A percentile compares a stretch with the other conserved stretches of the same genome.
Evolutionary conservation across 2,888 invertebrate genomes (phyloP).

Genomic region (Scaptomyza polygonia): DNA sequence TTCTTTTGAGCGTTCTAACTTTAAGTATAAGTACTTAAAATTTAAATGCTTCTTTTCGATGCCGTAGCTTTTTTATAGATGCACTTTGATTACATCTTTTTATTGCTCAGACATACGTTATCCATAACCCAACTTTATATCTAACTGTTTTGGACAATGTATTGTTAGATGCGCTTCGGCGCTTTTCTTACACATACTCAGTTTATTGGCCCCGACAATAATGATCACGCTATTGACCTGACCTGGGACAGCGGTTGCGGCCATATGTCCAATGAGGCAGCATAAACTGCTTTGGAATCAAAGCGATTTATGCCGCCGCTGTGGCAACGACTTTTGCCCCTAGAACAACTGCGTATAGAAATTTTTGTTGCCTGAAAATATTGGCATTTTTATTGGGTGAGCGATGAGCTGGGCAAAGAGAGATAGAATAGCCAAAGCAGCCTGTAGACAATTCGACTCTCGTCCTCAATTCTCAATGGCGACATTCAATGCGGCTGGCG

Average conservation of each 20-base stretch:
- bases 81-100: too few species aligned
- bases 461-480: conserved; percentile 70
- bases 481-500: conserved; percentile 66
- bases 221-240: conserved; percentile 17
- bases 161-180: not conserved
- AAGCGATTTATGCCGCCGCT: conserved; percentile 46
- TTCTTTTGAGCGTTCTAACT: too few species aligned
- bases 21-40: too few species aligned
- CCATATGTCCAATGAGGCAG: conserved; percentile 36
- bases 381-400: conserved; percentile 52
- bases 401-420: not conserved
- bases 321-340: conserved; percentile 19
- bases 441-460: conserved; percentile 68
- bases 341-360: conserved; percentile 56
- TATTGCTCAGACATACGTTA: not conserved
- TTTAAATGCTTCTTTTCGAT: not conserved
- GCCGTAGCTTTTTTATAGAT: not conserved
- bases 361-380: conserved; percentile 56
- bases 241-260: conserved; percentile 18
- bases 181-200: not conserved
- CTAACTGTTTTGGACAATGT: not conserved
- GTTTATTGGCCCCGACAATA: conserved; percentile 22
- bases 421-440: not conserved
- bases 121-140: not conserved
- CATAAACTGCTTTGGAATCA: conserved; percentile 37